Evolutionary conservation across 2,113 vertebrate genomes (phyloP).

Genomic region (Penelope pileata): DNA sequence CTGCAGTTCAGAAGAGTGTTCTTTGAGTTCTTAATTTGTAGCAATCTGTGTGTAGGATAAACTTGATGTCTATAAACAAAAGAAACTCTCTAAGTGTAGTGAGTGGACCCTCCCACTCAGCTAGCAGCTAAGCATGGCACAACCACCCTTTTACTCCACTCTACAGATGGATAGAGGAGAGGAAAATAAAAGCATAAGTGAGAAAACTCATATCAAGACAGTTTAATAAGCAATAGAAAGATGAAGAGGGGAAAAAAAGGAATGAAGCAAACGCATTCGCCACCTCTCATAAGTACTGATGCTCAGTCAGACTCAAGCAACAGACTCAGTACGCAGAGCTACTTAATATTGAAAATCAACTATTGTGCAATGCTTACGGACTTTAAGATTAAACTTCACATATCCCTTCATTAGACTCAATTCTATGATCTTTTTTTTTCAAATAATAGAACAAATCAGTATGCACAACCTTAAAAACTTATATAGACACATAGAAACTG

Average conservation of each 20-base stretch:
- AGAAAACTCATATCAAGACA: not conserved
- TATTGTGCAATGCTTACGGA: not conserved
- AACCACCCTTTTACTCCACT: not conserved
- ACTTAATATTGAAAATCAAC: not conserved
- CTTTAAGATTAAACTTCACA: not conserved
- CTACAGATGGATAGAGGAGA: not conserved
- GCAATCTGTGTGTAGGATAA: not conserved
- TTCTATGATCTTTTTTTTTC: not conserved
- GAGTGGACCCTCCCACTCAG: too few relatives aligned
- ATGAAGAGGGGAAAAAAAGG: not conserved
- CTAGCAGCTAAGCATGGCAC: not conserved
- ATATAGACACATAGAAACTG: not conserved
- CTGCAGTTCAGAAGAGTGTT: not conserved
- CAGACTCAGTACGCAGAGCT: not conserved
- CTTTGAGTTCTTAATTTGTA: not conserved
- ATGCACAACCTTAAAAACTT: not conserved
- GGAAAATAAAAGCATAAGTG: not conserved
- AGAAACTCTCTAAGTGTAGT: not conserved
- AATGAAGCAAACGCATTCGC: not conserved
- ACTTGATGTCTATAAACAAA: not conserved
- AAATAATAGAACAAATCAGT: not conserved
- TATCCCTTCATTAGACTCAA: not conserved
- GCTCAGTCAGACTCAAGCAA: not conserved
- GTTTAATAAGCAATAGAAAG: not conserved
- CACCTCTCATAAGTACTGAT: rapidly evolving